phyloP scores from a whole-genome alignment of 2,113 vertebrate species.

The Phylloscopus trochiloides region DNA sequence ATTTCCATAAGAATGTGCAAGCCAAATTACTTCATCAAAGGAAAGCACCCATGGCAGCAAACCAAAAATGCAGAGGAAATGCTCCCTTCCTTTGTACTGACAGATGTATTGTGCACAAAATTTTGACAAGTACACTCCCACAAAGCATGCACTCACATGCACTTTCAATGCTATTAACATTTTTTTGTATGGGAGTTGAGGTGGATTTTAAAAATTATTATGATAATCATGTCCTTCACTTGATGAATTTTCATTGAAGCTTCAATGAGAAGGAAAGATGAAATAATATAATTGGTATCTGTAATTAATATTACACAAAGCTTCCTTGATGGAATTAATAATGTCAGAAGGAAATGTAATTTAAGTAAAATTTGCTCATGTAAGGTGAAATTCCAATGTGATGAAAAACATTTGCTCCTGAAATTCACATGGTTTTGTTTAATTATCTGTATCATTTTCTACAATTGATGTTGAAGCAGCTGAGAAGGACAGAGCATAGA shows the following conservation, averaged over 20 bases:
- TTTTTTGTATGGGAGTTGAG: slow-evolving; percentile 5
- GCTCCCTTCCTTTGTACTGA: slow-evolving; percentile 3
- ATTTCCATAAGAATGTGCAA: neutral
- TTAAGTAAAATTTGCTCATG: slow-evolving; percentile 72
- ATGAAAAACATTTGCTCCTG: slow-evolving; percentile 71
- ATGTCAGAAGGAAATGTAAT: slow-evolving; percentile 71
- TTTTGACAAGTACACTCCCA: slow-evolving; percentile 40
- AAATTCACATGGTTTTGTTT: slow-evolving; percentile 68
- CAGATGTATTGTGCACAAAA: slow-evolving; percentile 5
- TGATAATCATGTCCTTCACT: slow-evolving; percentile 68
- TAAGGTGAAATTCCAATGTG: slow-evolving; percentile 66
- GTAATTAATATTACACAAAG: slow-evolving; percentile 74
- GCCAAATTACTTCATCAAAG: neutral
- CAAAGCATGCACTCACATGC: neutral
- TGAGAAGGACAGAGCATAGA: slow-evolving; percentile 31
- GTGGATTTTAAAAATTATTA: slow-evolving; percentile 59
- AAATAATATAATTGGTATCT: slow-evolving; percentile 71
- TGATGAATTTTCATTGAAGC: slow-evolving; percentile 74
- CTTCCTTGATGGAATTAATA: slow-evolving; percentile 76
- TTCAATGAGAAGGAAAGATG: slow-evolving; percentile 71
- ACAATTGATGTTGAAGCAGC: slow-evolving; percentile 28
- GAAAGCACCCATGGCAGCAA: neutral
- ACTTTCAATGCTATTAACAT: neutral
- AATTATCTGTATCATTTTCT: slow-evolving; percentile 72
- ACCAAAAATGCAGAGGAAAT: slow-evolving; percentile 6